Conservation (phyloP, 2,113 vertebrate genomes). For the Noturus placidus region DNA sequence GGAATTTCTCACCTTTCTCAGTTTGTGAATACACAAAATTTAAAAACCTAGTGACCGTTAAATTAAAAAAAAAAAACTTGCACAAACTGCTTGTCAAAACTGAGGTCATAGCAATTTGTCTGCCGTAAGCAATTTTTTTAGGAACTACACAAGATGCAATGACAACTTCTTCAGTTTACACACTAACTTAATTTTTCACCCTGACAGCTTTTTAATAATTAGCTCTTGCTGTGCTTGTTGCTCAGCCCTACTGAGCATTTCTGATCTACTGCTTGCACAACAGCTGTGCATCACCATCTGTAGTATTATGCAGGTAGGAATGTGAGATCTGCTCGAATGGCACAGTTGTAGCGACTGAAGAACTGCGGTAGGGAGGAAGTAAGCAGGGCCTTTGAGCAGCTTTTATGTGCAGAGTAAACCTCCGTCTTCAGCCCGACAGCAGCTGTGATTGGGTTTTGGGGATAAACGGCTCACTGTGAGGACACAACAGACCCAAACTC, state of each 20-base stretch:
- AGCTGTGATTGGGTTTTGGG: constrained; percentile 38
- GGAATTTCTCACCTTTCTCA: background rate
- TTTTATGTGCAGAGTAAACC: constrained; percentile 18
- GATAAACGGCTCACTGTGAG: background rate
- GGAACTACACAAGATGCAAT: background rate
- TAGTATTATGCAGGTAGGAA: constrained; percentile 28
- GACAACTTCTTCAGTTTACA: background rate
- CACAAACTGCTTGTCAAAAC: background rate
- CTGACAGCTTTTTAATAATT: background rate
- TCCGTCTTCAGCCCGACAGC: constrained; percentile 5
- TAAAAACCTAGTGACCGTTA: background rate
- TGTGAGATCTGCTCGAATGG: constrained; percentile 18
- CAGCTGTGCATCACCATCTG: background rate
- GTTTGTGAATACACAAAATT: background rate
- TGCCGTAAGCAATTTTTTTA: background rate
- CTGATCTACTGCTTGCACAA: background rate
- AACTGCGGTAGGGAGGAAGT: background rate
- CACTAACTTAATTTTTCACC: background rate
- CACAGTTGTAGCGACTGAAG: constrained; percentile 4
- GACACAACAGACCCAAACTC: background rate
- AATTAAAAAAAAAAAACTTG: background rate
- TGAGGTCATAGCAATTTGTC: background rate
- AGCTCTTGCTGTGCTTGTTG: background rate
- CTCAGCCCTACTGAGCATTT: background rate
- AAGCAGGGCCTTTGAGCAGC: background rate